Conservation (phyloP, 2,113 vertebrate genomes). For the Oxyruncus cristatus region DNA sequence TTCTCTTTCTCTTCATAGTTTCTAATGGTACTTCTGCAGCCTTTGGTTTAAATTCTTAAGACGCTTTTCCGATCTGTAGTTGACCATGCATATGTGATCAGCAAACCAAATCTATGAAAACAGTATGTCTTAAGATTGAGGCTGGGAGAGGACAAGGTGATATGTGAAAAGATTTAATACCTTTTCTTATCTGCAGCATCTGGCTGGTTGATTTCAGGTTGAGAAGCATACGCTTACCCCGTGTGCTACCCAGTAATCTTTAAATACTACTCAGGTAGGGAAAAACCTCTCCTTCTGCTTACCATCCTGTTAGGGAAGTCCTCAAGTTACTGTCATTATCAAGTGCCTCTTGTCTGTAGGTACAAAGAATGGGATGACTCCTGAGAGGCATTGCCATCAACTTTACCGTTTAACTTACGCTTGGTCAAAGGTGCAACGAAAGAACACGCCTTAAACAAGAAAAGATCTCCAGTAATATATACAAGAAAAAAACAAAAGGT, state of each 20-base stretch:
- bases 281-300: neutral
- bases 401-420: neutral
- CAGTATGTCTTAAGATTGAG: neutral
- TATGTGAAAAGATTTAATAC: neutral
- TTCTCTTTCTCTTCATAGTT: neutral
- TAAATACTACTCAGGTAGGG: neutral
- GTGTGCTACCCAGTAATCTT: neutral
- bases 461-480: neutral
- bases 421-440: neutral
- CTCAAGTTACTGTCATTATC: neutral
- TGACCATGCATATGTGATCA: neutral
- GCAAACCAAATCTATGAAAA: neutral
- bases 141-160: neutral
- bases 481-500: neutral
- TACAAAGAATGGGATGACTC: fast-evolving
- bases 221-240: neutral
- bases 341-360: neutral
- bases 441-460: neutral
- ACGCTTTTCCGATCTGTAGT: neutral
- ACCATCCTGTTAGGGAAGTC: neutral
- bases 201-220: neutral
- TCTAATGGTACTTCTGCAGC: neutral
- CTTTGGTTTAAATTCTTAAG: neutral
- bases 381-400: neutral
- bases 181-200: neutral